Percentiles rank a stretch among this genome's conserved stretches.
These are phyloP conservation scores for Leguminivora glycinivorella DNA, from an alignment of 1,140 invertebrate genomes.

Conservation along the genomic window DNA sequence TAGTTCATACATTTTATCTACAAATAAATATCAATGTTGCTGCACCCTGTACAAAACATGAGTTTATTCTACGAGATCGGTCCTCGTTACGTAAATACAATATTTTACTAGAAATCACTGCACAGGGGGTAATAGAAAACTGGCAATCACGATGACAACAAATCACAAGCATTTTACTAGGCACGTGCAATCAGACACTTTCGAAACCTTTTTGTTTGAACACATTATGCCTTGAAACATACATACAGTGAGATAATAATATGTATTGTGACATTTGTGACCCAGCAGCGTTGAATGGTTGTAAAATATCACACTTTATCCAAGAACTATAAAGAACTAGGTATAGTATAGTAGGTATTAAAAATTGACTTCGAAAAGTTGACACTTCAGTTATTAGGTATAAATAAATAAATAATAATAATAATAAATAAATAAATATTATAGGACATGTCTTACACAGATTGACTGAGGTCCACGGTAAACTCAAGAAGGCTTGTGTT, in stretches of 20 bases:
- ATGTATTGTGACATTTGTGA: not conserved
- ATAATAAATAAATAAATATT: too few relatives aligned
- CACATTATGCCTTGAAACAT: not conserved
- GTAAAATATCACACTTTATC: not conserved
- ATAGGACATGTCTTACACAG: too few relatives aligned
- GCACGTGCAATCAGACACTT: not conserved
- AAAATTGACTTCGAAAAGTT: too few relatives aligned
- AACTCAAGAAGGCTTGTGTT: too few relatives aligned
- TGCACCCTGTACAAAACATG: not conserved
- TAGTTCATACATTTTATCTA: not conserved
- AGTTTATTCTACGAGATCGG: constrained; percentile 2
- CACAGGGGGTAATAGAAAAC: not conserved
- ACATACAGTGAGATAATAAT: not conserved
- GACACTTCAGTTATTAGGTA: too few relatives aligned
- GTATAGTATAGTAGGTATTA: too few relatives aligned
- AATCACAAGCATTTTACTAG: not conserved
- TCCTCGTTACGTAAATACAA: constrained; percentile 25
- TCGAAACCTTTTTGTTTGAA: not conserved
- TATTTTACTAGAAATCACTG: constrained; percentile 11
- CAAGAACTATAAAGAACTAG: too few relatives aligned
- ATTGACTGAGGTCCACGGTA: too few relatives aligned
- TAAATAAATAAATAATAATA: too few relatives aligned
- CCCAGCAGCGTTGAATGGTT: not conserved
- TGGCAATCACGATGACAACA: constrained; percentile 3
- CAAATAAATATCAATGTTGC: not conserved